Conservation (phyloP, 2,113 vertebrate species). For the Gambusia affinis region DNA sequence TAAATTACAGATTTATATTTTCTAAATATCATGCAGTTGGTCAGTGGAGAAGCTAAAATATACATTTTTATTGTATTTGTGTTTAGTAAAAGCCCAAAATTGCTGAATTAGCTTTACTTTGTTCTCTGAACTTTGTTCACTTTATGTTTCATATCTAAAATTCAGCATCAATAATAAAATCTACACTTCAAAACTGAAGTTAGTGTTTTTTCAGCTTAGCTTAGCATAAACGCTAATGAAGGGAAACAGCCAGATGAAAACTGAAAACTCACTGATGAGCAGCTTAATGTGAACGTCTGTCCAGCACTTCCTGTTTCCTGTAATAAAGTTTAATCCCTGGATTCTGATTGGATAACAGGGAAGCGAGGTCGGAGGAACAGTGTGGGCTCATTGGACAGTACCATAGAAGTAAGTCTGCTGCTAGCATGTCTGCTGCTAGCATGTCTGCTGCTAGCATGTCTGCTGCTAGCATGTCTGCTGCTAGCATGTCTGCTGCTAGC, state of each 20-base stretch:
- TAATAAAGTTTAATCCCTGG: constrained; percentile 27
- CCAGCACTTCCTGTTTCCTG: background rate
- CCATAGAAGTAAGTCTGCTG: constrained; percentile 90
- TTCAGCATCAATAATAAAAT: background rate
- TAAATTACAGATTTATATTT: background rate
- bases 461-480: background rate
- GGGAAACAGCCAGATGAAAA: too few species aligned
- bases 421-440: too few species aligned
- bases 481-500: too few species aligned
- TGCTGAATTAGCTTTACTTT: background rate
- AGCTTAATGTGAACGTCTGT: background rate
- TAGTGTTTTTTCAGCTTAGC: background rate
- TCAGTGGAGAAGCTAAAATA: background rate
- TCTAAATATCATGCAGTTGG: background rate
- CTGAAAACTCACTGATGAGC: background rate
- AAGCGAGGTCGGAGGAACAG: constrained; percentile 94
- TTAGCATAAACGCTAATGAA: background rate
- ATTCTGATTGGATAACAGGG: constrained; percentile 82
- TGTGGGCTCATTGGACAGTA: constrained; percentile 94
- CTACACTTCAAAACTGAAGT: background rate
- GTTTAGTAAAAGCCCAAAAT: background rate
- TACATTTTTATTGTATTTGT: background rate
- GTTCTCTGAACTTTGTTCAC: too few species aligned
- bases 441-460: too few species aligned
- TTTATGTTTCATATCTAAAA: too few species aligned